Conservation (phyloP, 2,888 invertebrate genomes). For the Apoda limacodes region DNA sequence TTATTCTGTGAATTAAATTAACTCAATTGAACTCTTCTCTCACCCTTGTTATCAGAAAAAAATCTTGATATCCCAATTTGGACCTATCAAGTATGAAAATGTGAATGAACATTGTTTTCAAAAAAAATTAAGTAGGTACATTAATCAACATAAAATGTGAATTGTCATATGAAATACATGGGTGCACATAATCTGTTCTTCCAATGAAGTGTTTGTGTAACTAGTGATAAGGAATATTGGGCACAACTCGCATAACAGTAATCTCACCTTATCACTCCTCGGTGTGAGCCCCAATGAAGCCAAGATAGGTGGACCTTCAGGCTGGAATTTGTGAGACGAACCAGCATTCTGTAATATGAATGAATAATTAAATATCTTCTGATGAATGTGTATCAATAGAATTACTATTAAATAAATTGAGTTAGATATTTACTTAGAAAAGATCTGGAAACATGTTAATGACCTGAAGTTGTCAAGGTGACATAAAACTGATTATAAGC, state of each 20-base stretch:
- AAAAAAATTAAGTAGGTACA: too few species aligned
- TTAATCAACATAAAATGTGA: slow-evolving; percentile 13
- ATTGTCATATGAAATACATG: slow-evolving; percentile 30
- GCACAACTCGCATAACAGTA: too few species aligned
- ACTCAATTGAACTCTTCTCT: slow-evolving; percentile 55
- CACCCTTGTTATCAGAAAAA: too few species aligned
- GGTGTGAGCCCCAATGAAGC: slow-evolving; percentile 65
- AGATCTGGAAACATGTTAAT: too few species aligned
- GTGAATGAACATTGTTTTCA: too few species aligned
- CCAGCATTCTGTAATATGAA: slow-evolving; percentile 45
- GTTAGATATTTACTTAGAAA: too few species aligned
- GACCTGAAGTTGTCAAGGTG: too few species aligned
- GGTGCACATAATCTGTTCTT: slow-evolving; percentile 19
- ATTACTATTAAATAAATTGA: too few species aligned
- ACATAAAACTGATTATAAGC: slow-evolving; percentile 21
- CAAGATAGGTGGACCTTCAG: slow-evolving; percentile 64
- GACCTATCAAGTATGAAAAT: too few species aligned
- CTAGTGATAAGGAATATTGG: slow-evolving; percentile 27
- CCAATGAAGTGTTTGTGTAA: slow-evolving; percentile 19
- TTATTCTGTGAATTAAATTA: slow-evolving; percentile 63
- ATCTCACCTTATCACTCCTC: slow-evolving; percentile 66
- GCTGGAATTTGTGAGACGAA: slow-evolving; percentile 44
- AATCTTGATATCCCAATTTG: too few species aligned
- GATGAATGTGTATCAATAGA: too few species aligned
- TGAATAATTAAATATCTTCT: too few species aligned